Evolutionary conservation across 2,113 vertebrate species (phyloP), one percentile per base, ranked within the genome.

Genomic region (Salvator merianae): DNA sequence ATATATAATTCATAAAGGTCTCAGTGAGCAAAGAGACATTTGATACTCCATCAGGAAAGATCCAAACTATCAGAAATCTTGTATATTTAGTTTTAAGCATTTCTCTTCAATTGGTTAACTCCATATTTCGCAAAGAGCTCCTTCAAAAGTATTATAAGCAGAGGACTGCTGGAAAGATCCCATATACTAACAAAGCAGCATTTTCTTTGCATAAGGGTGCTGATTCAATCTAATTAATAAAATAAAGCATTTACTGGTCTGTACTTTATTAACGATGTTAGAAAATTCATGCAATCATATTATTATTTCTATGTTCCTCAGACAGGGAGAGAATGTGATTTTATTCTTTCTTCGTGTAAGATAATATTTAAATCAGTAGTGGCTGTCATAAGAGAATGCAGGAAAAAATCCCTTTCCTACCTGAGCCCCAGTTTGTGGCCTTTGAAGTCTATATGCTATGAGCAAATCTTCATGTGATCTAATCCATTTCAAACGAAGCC

Each of bases 321-420:
- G n/a, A 43, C 7, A 71, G 0, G 5, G 34, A 81, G 28, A 86
- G 53, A 50, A 72, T 47, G 2, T 32, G 47, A 2, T 79, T 87
- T 85, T 84, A 70, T 82, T 81, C 84, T 87, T 84, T 81, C 84
- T 87, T 84, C 10, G 43, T 47, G 43, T 47, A 47, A 47, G 43
- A 47, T 47, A 47, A 47, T 47, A 47, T 47, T 9, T 47, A 47
- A 47, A 47, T 47, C 43, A 47, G 43, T 47, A 47, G 43, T 47
- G 10, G 43, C 10, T 9, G 43, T 5, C 43, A 47, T 9, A n/a
- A n/a, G n/a, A n/a, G n/a, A n/a, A n/a, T n/a, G n/a, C n/a, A n/a
- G n/a, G n/a, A n/a, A n/a, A n/a, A n/a, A n/a, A n/a, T n/a, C n/a
- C n/a, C n/a, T n/a, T n/a, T n/a, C n/a, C n/a, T n/a, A n/a, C n/a